These are phyloP conservation scores for Acanthurus tractus DNA, from an alignment of 2,797 vertebrate species.

Conservation along the genomic window DNA sequence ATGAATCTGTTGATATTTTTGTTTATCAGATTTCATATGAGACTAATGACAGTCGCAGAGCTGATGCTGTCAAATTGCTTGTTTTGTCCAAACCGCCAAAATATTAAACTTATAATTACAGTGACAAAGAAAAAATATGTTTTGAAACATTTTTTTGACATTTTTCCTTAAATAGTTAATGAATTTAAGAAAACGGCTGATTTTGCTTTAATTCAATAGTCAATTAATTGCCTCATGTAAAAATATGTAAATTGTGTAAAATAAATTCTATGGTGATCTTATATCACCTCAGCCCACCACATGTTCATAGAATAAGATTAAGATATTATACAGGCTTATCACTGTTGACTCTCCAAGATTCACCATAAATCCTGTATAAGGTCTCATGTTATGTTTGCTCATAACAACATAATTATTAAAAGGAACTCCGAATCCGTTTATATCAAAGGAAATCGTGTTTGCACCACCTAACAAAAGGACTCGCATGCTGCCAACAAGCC, in stretches of 20 bases:
- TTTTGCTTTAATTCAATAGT: too few relatives aligned
- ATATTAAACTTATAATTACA: background rate
- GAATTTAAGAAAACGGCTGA: too few relatives aligned
- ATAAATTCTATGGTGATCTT: too few relatives aligned
- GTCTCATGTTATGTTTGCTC: background rate
- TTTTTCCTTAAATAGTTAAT: too few relatives aligned
- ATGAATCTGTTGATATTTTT: background rate
- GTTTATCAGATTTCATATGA: background rate
- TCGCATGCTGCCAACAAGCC: background rate
- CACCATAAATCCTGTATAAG: background rate
- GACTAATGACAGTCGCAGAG: too few relatives aligned
- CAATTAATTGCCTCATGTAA: too few relatives aligned
- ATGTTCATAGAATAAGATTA: too few relatives aligned
- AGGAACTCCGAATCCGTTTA: background rate
- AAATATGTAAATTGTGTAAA: too few relatives aligned
- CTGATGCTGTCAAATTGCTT: background rate
- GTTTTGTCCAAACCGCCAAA: background rate
- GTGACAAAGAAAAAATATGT: background rate
- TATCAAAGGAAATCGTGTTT: background rate
- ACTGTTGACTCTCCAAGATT: background rate
- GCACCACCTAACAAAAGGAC: constrained; percentile 20
- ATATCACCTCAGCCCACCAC: too few relatives aligned
- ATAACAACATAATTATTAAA: background rate
- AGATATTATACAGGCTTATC: too few relatives aligned
- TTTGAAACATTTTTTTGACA: background rate